Evolutionary conservation across 2,113 vertebrate genomes (phyloP).

Genomic region (Ceyx margarethae): DNA sequence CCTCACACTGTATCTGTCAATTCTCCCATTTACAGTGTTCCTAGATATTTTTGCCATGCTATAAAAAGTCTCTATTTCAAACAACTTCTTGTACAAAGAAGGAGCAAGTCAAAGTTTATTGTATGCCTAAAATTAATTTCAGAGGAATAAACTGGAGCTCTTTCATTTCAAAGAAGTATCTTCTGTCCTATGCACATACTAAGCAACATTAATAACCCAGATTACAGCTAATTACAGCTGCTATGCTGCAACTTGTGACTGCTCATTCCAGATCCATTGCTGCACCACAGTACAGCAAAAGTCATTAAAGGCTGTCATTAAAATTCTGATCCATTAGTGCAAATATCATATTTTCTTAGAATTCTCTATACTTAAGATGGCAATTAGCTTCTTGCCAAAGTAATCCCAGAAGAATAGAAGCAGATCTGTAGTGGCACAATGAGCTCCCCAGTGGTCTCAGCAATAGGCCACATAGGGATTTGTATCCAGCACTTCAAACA

Average conservation of each 20-base stretch:
- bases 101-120: neutral
- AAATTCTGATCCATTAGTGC: neutral
- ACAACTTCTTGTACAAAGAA: neutral
- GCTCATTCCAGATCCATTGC: fast-evolving
- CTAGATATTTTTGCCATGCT: neutral
- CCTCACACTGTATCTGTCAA: neutral
- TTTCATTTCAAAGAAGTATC: neutral
- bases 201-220: neutral
- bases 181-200: neutral
- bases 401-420: neutral
- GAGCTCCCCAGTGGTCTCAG: neutral
- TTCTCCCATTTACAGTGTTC: neutral
- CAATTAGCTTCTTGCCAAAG: neutral
- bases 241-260: neutral
- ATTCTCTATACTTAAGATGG: neutral
- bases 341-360: neutral
- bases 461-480: neutral
- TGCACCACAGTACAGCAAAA: neutral
- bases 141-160: neutral
- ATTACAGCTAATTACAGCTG: neutral
- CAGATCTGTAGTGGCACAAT: neutral
- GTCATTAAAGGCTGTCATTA: neutral
- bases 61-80: neutral
- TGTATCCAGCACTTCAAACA: fast-evolving
- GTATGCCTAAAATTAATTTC: neutral